Base-by-base conservation (phyloP, 2,888 invertebrate genomes). In the Dicyrtoma fusca region DNA sequence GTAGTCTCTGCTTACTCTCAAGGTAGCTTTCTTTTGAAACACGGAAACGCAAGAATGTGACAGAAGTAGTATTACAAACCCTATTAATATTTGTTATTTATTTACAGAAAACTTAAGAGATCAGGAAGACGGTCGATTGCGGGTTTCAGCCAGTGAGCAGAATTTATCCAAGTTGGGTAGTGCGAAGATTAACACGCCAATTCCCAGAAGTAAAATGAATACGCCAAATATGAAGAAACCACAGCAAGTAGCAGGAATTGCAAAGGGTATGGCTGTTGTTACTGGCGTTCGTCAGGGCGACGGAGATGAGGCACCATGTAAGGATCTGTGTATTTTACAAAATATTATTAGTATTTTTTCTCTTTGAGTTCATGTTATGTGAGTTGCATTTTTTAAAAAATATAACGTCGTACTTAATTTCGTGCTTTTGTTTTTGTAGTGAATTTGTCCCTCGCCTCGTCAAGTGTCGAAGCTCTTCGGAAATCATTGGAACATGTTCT, bases 401-500 rank as follows among this genome's bases (percentile, higher is more conserved):
- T n/a, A n/a, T n/a, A n/a, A n/a, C n/a, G n/a, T n/a, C n/a, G n/a
- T n/a, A n/a, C n/a, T n/a, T n/a, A n/a, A n/a, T n/a, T n/a, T n/a
- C n/a, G n/a, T n/a, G n/a, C n/a, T n/a, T n/a, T 51, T n/a, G 47
- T 74, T 25, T 44, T 71, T 68, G 6, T 62, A 79, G 79, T 79
- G 57, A 79, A 73, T 71, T 61, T 79, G 51, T 73, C 75, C 4
- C 70, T 77, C 42, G 79, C 78, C 10, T 69, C 74, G 10, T 68
- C 76, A 3, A 77, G 75, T 45, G 76, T 79, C 11, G 80, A 79
- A 17, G 69, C 74, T 1, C 72, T 80, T 25, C 74, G 77, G 26
- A 80, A 78, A 69, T 79, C 79, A 17, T 57, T 80, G 23, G 80
- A 80, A 53, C 80, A 80, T 63, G 80, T 80, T 10, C 74, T 80